Percentiles rank a stretch among this genome's conserved stretches.
phyloP scores from a whole-genome alignment of 2,113 vertebrate species.

The Misgurnus anguillicaudatus region DNA sequence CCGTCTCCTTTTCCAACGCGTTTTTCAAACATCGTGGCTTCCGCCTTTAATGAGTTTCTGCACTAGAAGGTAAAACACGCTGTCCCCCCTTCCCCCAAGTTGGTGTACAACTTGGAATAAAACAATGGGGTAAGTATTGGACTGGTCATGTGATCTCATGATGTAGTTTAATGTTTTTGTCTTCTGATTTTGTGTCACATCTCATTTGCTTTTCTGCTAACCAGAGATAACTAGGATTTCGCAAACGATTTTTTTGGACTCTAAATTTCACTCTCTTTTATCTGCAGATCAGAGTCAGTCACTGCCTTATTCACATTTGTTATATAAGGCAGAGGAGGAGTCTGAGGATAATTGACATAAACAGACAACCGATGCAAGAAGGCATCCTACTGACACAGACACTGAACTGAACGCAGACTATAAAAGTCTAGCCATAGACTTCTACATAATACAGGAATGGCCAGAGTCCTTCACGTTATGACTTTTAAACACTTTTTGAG shows the following conservation, averaged over 20 bases:
- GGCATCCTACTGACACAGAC: constrained; percentile 77
- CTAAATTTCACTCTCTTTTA: not conserved
- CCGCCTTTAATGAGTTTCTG: too few species aligned
- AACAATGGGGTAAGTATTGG: too few species aligned
- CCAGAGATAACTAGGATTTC: too few species aligned
- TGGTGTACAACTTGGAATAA: too few species aligned
- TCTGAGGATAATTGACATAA: constrained; percentile 92
- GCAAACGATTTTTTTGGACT: not conserved
- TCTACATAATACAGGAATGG: constrained; percentile 73
- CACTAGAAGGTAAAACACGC: too few species aligned
- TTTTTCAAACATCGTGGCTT: too few species aligned
- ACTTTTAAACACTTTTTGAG: constrained; percentile 72
- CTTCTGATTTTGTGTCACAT: not conserved
- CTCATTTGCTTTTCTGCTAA: too few species aligned
- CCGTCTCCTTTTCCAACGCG: too few species aligned
- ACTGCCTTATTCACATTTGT: constrained; percentile 97
- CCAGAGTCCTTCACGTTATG: constrained; percentile 77
- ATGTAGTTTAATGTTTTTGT: not conserved
- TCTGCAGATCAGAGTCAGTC: constrained; percentile 88
- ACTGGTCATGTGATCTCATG: too few species aligned
- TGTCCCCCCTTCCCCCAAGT: too few species aligned
- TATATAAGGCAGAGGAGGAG: constrained; percentile 97
- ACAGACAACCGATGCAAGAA: constrained; percentile 76
- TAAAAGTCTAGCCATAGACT: constrained; percentile 48
- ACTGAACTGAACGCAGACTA: constrained; percentile 66